These are phyloP conservation scores for Solen grandis DNA, from an alignment of 1,140 invertebrate species.

Conservation along the genomic window DNA sequence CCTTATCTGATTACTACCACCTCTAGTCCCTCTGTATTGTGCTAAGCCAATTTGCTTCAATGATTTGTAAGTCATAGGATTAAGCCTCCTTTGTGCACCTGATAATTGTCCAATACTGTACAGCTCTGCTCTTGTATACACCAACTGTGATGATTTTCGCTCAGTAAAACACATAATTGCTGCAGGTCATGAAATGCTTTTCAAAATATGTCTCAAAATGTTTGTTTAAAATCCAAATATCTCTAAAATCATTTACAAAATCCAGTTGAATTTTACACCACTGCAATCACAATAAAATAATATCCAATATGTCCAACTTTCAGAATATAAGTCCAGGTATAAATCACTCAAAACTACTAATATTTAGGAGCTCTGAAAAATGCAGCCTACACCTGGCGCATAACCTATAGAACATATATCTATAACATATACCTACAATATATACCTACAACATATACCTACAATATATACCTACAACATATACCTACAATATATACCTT, in stretches of 20 bases:
- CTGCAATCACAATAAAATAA: not conserved
- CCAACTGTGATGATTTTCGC: not conserved
- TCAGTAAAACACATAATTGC: not conserved
- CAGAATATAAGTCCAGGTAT: not conserved
- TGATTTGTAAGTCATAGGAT: not conserved
- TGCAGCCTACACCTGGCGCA: conserved; percentile 2
- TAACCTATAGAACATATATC: too few relatives aligned
- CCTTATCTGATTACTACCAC: not conserved
- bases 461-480: too few relatives aligned
- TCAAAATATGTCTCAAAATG: not conserved
- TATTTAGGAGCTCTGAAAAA: not conserved
- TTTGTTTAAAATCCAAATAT: not conserved
- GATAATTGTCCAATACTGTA: not conserved
- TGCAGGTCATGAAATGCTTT: not conserved
- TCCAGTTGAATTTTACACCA: not conserved
- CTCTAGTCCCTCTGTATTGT: not conserved
- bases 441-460: too few relatives aligned
- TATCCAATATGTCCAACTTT: not conserved
- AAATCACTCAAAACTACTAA: not conserved
- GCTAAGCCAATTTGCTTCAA: not conserved
- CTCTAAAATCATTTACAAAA: not conserved
- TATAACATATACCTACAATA: too few relatives aligned
- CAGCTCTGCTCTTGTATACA: not conserved
- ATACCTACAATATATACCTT: too few relatives aligned
- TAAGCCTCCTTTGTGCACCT: not conserved